Percentiles rank a stretch among this genome's conserved stretches.
Evolutionary conservation across 2,888 invertebrate genomes (phyloP).

Genomic region (Synergus japonicus): DNA sequence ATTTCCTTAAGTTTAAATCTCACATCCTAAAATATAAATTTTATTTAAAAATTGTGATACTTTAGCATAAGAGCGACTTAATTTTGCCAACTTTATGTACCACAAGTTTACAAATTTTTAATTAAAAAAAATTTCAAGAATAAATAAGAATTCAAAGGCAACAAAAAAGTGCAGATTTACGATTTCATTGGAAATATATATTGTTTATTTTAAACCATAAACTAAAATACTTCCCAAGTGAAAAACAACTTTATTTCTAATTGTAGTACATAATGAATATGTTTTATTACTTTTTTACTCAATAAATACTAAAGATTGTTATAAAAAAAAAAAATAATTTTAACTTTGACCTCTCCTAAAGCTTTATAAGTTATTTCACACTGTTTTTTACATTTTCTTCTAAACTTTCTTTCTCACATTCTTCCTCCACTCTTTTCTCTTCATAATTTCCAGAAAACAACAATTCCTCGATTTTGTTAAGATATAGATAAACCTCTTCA

Average conservation of each 20-base stretch:
- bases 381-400: no score
- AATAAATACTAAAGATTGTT: no score
- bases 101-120: no score
- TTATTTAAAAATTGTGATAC: no score
- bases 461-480: slow-evolving; percentile 26
- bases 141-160: not conserved
- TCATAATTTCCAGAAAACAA: not conserved
- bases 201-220: not conserved
- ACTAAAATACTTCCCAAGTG: not conserved
- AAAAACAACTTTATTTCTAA: not conserved
- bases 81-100: no score
- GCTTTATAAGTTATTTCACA: not conserved
- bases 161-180: not conserved
- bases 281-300: no score
- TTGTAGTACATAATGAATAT: not conserved
- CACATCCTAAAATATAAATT: not conserved
- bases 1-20: not conserved
- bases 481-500: slow-evolving; percentile 6
- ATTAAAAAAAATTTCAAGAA: no score
- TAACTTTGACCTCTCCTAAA: not conserved
- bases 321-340: not conserved
- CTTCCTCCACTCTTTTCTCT: not conserved
- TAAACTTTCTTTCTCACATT: not conserved
- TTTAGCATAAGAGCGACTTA: no score
- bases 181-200: not conserved